These are phyloP conservation scores for Rhopilema esculentum DNA, from an alignment of 30 jellyfish, hydroid and myxozoan species.

Conservation along the genomic window DNA sequence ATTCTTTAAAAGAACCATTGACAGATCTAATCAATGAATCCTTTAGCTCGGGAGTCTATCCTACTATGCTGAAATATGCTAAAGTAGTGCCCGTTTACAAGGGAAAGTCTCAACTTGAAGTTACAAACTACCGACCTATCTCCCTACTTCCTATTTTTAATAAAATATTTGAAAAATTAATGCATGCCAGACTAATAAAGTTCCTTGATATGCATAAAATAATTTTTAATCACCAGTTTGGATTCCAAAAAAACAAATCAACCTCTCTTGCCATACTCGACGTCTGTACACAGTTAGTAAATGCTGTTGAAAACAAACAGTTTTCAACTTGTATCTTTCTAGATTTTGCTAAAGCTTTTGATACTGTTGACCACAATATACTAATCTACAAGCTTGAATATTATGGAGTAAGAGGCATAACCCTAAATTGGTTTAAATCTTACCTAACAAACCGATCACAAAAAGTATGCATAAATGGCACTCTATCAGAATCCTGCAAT, in stretches of 20 bases:
- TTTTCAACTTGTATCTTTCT: neutral
- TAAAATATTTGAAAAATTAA: slow-evolving; percentile 55
- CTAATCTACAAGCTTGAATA: neutral
- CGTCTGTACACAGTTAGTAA: neutral
- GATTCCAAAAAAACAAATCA: slow-evolving; percentile 40
- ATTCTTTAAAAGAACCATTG: neutral
- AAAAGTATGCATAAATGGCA: neutral
- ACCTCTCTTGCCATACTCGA: slow-evolving; percentile 54
- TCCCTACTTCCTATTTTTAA: no score
- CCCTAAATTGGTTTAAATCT: neutral
- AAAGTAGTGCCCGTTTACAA: slow-evolving; percentile 42
- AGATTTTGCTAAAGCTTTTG: neutral
- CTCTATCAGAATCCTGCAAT: neutral
- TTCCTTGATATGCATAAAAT: slow-evolving; percentile 43
- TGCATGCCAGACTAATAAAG: slow-evolving; percentile 13
- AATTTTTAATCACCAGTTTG: slow-evolving; percentile 49
- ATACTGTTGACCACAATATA: neutral
- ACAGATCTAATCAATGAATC: slow-evolving; percentile 52
- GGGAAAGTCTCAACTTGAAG: slow-evolving; percentile 31
- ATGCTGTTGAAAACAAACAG: slow-evolving; percentile 18
- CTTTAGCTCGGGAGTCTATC: slow-evolving; percentile 37
- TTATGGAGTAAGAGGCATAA: neutral
- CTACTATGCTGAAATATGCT: slow-evolving; percentile 35
- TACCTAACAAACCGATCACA: neutral
- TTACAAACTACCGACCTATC: no score